These are phyloP conservation scores for Drosophila emarginata DNA, from an alignment of 2,888 invertebrate genomes.

Conservation along the genomic window DNA sequence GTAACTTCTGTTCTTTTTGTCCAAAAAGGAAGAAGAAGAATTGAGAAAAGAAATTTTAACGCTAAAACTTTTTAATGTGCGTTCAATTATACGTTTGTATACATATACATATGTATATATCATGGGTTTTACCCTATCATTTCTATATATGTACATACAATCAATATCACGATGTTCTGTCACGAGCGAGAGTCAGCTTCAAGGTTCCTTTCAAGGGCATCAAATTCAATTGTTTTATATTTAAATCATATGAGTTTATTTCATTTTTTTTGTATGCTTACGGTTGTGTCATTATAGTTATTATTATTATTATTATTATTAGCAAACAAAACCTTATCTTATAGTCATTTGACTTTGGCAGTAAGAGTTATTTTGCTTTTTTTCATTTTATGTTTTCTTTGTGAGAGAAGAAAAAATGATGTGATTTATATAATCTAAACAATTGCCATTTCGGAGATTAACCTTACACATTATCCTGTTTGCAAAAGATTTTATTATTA, in stretches of 20 bases:
- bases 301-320: too few relatives aligned
- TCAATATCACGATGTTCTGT: constrained; percentile 36
- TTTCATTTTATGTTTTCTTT: too few relatives aligned
- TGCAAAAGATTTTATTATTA: too few relatives aligned
- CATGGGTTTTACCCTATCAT: constrained; percentile 27
- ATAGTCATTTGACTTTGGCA: too few relatives aligned
- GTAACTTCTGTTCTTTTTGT: constrained; percentile 55
- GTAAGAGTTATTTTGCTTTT: too few relatives aligned
- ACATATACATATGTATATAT: not conserved
- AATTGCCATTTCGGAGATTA: too few relatives aligned
- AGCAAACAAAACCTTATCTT: too few relatives aligned
- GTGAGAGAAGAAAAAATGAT: too few relatives aligned
- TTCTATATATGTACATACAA: constrained; percentile 34
- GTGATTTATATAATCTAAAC: too few relatives aligned
- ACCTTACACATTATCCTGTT: too few relatives aligned
- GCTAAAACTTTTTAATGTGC: constrained; percentile 66
- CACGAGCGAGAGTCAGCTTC: not conserved
- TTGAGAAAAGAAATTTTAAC: constrained; percentile 13
- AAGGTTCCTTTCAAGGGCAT: constrained; percentile 1
- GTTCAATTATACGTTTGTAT: constrained; percentile 50
- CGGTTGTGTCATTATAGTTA: too few relatives aligned
- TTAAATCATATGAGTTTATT: not conserved
- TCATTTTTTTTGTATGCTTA: not conserved
- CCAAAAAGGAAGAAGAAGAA: constrained; percentile 1
- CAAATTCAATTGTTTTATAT: not conserved